Evolutionary conservation across 2,888 invertebrate species (phyloP).

Genomic region (Eupsilia transversa): DNA sequence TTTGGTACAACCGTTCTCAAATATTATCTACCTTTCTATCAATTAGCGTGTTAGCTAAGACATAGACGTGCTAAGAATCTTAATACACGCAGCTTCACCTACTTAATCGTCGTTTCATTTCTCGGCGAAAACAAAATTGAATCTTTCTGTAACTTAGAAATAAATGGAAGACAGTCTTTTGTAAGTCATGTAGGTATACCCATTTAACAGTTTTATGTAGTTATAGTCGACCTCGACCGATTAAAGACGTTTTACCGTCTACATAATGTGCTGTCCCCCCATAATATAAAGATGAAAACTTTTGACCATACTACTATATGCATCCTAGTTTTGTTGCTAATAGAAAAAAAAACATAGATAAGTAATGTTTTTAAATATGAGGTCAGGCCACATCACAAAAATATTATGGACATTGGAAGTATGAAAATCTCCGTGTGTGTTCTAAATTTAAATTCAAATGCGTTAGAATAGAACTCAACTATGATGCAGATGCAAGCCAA

Average conservation of each 20-base stretch:
- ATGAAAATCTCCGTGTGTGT: conserved; percentile 54
- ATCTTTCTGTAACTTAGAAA: not conserved
- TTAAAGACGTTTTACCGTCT: not conserved
- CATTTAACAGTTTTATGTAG: not conserved
- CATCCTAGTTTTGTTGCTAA: not conserved
- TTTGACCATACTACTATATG: not conserved
- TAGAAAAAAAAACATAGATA: not conserved
- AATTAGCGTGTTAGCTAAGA: conserved; percentile 19
- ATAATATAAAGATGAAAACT: too few relatives aligned
- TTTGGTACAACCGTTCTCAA: not conserved
- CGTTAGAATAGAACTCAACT: conserved; percentile 51
- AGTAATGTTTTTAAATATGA: conserved; percentile 1
- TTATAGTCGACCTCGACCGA: not conserved
- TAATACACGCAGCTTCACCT: conserved; percentile 12
- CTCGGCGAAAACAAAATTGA: not conserved
- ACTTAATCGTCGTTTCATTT: not conserved
- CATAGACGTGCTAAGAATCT: conserved; percentile 9
- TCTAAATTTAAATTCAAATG: conserved; percentile 63
- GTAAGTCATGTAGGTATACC: not conserved
- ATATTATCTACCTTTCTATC: conserved; percentile 23
- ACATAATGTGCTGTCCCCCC: not conserved
- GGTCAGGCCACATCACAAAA: conserved; percentile 3
- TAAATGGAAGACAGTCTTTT: conserved; percentile 1
- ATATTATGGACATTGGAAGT: conserved; percentile 37
- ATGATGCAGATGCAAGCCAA: conserved; percentile 70